Base-by-base conservation (phyloP, 2,113 vertebrate genomes). In the Xiphophorus hellerii region DNA sequence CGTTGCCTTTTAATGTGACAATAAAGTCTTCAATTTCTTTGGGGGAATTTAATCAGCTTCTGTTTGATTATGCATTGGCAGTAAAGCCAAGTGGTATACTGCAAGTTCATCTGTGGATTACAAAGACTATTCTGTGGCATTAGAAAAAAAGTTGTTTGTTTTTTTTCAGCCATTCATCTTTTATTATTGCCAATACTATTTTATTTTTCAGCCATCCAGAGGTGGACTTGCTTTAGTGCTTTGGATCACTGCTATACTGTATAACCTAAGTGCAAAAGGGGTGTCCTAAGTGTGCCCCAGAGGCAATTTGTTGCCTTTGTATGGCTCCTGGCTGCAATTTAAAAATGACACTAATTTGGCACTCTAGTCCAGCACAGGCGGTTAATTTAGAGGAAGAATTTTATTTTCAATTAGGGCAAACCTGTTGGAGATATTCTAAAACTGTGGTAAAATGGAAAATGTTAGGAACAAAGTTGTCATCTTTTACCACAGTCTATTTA, bases 1-100 rank as follows among this genome's bases (percentile, higher is more conserved):
- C 15, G 66, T 44, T 78, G 37, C 58, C 54, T 30, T 68, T 2
- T 30, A 39, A 69, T 42, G 35, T 66, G 62, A 69, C 27, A 13
- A 13, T 1, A 29, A 62, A 0, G 60, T 30, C 51, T 27, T 66
- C 31, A 1, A 69, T 80, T 66, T 68, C 30, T 62, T 7, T 30
- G 4, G 5, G 20, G 60, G 60, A 62, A 62, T 70, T 70, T 37
- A 74, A 66, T 28, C 4, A 62, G 48, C 61, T 61, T 17, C 61
- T 64, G n/a, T 71, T 63, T 29, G 8, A 20, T 14, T 0, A 5
- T 66, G 39, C 9, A 27, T 13, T 48, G 39, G 31, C 37, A 69
- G 44, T 4, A 69, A 60, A 28, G 17, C 3, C 15, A 29, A 66
- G 27, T 11, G 14, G 67, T 27, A 42, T 62, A 66, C 20, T 22